Conservation (phyloP, 2,888 invertebrate genomes). For the Drepana falcataria region DNA sequence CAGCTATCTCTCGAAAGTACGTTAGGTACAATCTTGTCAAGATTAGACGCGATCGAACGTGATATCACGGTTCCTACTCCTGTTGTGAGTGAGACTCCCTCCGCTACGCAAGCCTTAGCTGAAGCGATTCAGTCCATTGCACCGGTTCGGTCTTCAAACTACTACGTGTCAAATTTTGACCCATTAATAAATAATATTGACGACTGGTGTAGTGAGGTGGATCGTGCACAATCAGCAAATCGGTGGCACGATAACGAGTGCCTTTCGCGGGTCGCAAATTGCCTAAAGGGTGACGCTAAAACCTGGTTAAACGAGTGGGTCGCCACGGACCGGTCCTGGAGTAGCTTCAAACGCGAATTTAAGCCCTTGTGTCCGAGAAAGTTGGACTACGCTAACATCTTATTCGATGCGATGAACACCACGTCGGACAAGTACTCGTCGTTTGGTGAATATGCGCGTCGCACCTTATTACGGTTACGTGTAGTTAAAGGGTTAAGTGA, state of each 20-base stretch:
- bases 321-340: constrained; percentile 8
- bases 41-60: no score
- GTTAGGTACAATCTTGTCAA: no score
- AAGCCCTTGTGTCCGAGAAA: constrained; percentile 13
- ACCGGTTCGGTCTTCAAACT: background rate
- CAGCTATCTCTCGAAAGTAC: no score
- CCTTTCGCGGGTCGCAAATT: constrained; percentile 7
- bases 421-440: constrained; percentile 12
- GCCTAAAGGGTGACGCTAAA: constrained; percentile 9
- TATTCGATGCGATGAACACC: constrained; percentile 12
- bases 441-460: constrained; percentile 17
- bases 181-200: constrained; percentile 2
- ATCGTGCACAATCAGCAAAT: constrained; percentile 1
- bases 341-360: constrained; percentile 17
- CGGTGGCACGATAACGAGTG: constrained; percentile 10
- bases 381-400: constrained; percentile 12
- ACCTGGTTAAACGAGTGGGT: constrained; percentile 5
- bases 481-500: constrained; percentile 18
- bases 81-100: no score
- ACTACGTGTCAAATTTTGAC: constrained; percentile 11
- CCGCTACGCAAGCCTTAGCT: no score
- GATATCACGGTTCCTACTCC: no score
- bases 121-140: no score
- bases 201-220: constrained; percentile 10
- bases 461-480: constrained; percentile 10